Percentiles rank a stretch among this genome's conserved stretches.
Conservation (phyloP, 1,140 invertebrate species). For the Caenorhabditis latens region DNA sequence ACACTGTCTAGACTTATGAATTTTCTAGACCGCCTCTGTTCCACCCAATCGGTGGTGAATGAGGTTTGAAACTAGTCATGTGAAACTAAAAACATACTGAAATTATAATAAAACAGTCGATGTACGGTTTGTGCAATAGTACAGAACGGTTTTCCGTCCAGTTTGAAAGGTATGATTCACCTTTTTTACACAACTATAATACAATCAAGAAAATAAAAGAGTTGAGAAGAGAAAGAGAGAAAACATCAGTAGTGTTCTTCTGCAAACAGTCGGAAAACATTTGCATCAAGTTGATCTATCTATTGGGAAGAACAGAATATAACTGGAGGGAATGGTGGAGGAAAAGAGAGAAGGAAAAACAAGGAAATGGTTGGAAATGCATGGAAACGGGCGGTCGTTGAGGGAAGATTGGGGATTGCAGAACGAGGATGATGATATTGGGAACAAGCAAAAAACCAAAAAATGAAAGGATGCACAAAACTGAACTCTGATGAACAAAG, state of each 20-base stretch:
- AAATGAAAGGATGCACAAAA: background rate
- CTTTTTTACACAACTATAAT: background rate
- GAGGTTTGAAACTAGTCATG: too few species aligned
- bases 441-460: background rate
- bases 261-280: conserved; percentile 54
- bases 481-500: conserved; percentile 33
- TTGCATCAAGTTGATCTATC: conserved; percentile 50
- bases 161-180: background rate
- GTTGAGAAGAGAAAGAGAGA: background rate
- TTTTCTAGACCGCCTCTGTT: too few species aligned
- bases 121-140: background rate
- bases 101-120: too few species aligned
- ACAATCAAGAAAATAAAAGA: conserved; percentile 46
- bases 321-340: background rate
- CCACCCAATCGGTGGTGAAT: too few species aligned
- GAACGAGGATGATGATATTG: conserved; percentile 19
- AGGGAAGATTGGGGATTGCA: conserved; percentile 7
- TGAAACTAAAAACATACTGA: too few species aligned
- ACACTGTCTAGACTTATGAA: too few species aligned
- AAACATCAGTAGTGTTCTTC: conserved; percentile 40
- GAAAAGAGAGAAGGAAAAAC: background rate
- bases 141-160: conserved; percentile 1
- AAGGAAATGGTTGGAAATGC: conserved; percentile 54
- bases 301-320: background rate
- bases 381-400: conserved; percentile 37